Percentiles rank a stretch among this genome's conserved stretches.
Conservation (phyloP, 2,113 vertebrate genomes). For the Hypanus sabinus region DNA sequence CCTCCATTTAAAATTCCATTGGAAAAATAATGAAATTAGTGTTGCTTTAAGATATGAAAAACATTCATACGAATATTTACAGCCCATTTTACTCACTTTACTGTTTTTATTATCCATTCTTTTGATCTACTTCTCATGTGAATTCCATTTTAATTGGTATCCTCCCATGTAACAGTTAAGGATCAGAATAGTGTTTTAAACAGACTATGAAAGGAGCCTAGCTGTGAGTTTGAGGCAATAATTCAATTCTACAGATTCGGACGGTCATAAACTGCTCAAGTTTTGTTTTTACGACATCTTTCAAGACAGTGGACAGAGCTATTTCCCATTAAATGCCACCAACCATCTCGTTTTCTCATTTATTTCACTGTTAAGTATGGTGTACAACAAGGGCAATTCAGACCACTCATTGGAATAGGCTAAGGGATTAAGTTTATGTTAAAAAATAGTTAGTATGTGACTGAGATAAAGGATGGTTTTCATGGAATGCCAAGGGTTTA, state of each 20-base stretch:
- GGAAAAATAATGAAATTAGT: neutral
- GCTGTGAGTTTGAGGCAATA: neutral
- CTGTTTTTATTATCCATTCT: neutral
- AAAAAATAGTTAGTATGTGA: neutral
- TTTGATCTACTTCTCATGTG: neutral
- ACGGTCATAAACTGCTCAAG: neutral
- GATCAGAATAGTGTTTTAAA: neutral
- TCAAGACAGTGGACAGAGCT: neutral
- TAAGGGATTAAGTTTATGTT: neutral
- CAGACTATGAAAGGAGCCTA: neutral
- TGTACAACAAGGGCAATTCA: neutral
- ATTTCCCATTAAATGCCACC: slow-evolving; percentile 10
- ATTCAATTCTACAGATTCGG: neutral
- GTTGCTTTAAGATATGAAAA: neutral
- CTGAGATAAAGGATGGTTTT: neutral
- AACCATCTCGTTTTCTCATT: neutral
- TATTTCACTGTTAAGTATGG: neutral
- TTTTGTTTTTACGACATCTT: neutral
- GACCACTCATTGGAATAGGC: neutral
- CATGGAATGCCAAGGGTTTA: neutral
- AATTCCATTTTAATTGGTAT: neutral
- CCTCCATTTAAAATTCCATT: too few relatives aligned
- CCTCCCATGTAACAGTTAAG: neutral
- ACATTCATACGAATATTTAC: neutral
- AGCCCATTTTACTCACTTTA: too few relatives aligned